Base-by-base conservation (phyloP, 2,113 vertebrate genomes). In the Emberiza fucata region DNA sequence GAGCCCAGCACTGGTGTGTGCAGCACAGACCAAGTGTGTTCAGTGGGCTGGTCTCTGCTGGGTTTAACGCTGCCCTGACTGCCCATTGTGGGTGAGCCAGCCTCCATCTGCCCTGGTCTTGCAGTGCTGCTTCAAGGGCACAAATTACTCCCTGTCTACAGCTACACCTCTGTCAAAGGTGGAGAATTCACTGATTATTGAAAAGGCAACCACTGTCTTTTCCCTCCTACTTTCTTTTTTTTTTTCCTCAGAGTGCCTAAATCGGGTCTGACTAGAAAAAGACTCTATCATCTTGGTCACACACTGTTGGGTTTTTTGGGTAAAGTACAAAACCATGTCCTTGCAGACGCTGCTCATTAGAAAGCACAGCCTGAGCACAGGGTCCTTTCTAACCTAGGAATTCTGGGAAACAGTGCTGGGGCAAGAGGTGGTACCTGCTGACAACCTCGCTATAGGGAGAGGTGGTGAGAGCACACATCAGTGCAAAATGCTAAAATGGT, bases 261-360 rank as follows among this genome's bases (percentile, higher is more conserved):
- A 84, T 50, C 35, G 56, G 24, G 5, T 31, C 28, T 59, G 39
- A 35, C 28, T 11, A 42, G 21, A 31, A 73, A 21, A 84, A 25
- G 17, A 47, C 29, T 20, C 3, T 18, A 56, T 22, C 20, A 5
- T 31, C 54, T 39, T 25, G 20, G 22, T 45, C n/a, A 51, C 29
- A 23, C 9, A 9, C 0, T 2, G 12, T 23, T 25, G 40, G 47
- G 72, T 60, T 57, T 42, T 57, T 54, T 14, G 28, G 40, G 17
- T 57, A 68, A 75, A 87, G 40, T 39, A 71, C 28, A 60, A 75
- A 75, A 29, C 63, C 63, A 33, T 2, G 5, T 63, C 51, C 73
- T 56, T 64, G 37, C 35, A 60, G n/a, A 16, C 0, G 0, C 14
- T 47, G 42, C 61, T 91, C 28, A 50, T 20, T 4, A 64, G 37